Conservation (phyloP, 2,797 vertebrate genomes). For the Rallus crepitans region DNA sequence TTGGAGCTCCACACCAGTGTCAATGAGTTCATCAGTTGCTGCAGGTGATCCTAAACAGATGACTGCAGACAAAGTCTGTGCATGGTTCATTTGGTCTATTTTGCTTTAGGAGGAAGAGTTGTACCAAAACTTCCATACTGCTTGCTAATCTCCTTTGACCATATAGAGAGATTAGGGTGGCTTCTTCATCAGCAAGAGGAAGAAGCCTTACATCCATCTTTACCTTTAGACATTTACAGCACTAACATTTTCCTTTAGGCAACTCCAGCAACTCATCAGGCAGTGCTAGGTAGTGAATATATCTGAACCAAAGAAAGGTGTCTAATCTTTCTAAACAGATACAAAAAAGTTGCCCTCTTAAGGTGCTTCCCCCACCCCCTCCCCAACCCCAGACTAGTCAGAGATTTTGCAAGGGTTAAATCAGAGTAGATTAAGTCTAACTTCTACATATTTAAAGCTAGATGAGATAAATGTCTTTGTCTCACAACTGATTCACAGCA, state of each 20-base stretch:
- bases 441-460: background rate
- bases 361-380: background rate
- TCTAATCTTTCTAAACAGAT: background rate
- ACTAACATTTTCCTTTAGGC: background rate
- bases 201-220: background rate
- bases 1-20: background rate
- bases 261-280: background rate
- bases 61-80: background rate
- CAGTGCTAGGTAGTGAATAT: background rate
- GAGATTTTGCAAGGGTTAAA: background rate
- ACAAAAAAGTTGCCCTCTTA: background rate
- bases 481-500: conserved; percentile 1
- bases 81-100: background rate
- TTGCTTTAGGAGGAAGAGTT: background rate
- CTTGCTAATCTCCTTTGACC: background rate
- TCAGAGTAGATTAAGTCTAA: background rate
- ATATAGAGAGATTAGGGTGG: background rate
- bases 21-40: background rate
- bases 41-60: background rate
- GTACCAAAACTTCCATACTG: background rate
- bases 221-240: background rate
- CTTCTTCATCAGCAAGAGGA: background rate
- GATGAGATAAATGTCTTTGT: conserved; percentile 21
- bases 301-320: background rate
- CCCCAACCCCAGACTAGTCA: background rate